These are phyloP conservation scores for Upupa epops DNA, from an alignment of 2,113 vertebrate species.

Conservation along the genomic window DNA sequence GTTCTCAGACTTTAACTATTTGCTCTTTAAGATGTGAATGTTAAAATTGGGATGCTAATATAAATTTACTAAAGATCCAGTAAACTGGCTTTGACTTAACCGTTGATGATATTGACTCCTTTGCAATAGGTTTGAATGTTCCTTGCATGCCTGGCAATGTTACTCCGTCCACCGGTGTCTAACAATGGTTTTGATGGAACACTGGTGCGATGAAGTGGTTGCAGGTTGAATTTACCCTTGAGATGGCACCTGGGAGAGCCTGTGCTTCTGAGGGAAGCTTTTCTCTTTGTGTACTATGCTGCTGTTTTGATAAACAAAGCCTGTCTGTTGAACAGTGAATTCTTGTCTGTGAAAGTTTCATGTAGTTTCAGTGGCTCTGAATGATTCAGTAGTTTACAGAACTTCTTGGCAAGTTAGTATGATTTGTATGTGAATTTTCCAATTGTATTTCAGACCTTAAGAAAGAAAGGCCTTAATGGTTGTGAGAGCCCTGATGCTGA, in stretches of 20 bases:
- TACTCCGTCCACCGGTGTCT: background rate
- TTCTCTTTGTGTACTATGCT: background rate
- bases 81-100: background rate
- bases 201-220: background rate
- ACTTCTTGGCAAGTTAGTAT: slow-evolving; percentile 75
- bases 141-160: background rate
- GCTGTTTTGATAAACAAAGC: background rate
- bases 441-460: slow-evolving; percentile 99
- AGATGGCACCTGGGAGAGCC: background rate
- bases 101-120: background rate
- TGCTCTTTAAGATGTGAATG: background rate
- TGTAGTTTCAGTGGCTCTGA: slow-evolving; percentile 71
- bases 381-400: slow-evolving; percentile 64
- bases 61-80: background rate
- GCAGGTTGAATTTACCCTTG: background rate
- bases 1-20: background rate
- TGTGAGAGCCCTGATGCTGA: slow-evolving; percentile 99
- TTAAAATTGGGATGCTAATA: background rate
- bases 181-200: background rate
- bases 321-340: slow-evolving; percentile 38
- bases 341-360: slow-evolving; percentile 36
- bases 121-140: background rate
- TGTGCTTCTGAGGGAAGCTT: background rate
- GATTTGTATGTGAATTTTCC: slow-evolving; percentile 93
- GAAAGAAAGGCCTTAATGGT: slow-evolving; percentile 99